phyloP scores from a whole-genome alignment of 2,797 vertebrate genomes.

The Myotis pilosus region DNA sequence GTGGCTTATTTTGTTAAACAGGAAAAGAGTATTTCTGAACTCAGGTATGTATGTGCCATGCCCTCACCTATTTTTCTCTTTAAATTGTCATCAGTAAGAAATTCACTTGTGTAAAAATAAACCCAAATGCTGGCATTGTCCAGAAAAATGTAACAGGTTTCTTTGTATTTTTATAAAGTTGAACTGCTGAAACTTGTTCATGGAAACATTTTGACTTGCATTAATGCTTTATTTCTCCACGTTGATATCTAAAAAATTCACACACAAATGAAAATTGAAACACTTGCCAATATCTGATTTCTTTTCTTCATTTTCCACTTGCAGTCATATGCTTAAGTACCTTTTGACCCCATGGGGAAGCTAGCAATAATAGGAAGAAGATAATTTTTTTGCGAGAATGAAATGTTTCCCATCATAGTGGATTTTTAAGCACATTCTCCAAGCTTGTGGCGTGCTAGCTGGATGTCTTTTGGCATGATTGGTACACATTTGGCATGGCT shows the following conservation, averaged over 20 bases:
- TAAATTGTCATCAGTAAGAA: background rate
- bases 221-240: background rate
- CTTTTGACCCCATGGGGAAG: background rate
- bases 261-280: background rate
- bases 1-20: constrained; percentile 30
- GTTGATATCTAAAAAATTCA: background rate
- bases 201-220: background rate
- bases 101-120: constrained; percentile 81
- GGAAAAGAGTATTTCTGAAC: constrained; percentile 46
- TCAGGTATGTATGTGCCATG: background rate
- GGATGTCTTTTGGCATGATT: background rate
- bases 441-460: background rate
- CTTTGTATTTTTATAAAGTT: constrained; percentile 86
- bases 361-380: background rate
- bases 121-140: constrained; percentile 88
- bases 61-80: background rate
- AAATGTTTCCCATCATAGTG: background rate
- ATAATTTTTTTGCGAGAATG: background rate
- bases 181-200: too few species aligned
- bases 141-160: constrained; percentile 87
- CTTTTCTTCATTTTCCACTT: background rate
- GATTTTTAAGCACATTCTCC: background rate
- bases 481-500: background rate
- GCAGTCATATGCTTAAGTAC: background rate
- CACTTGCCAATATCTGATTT: background rate